Evolutionary conservation across 2,113 vertebrate genomes (phyloP), one percentile per base, ranked within the genome.

Genomic region (Phaetusa simplex): DNA sequence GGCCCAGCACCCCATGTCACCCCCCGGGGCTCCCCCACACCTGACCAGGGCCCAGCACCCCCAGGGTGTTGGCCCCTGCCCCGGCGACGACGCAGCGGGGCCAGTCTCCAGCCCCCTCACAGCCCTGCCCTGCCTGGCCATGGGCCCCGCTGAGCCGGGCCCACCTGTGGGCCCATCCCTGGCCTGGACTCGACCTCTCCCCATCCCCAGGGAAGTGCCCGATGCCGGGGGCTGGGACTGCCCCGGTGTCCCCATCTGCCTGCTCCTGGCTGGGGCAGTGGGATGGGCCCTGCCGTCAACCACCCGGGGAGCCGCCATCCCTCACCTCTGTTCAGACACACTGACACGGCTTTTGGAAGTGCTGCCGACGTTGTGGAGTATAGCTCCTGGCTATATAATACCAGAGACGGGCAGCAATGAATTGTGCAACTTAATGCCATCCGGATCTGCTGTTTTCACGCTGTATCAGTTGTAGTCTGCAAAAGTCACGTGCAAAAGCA

Each of bases 111-210:
- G 40, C 34, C 52, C 29, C 76, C 76, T 1, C 3, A 14, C 19
- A 47, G 61, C 55, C 40, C 32, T 19, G 27, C 13, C 27, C 23
- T 58, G 29, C 61, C n/a, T 0, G 0, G 30, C 61, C 27, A 6
- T 3, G 8, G 15, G 26, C 9, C 14, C n/a, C 34, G 16, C n/a
- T 2, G 2, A 36, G 71, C 32, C 3, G 2, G 36, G 42, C 27
- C 27, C 17, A 19, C 22, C 19, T 9, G 8, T 0, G 0, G 12
- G 17, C 12, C 27, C 38, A 29, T 2, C 2, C 22, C 22, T 19
- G 15, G 1, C 66, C 40, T 10, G 4, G 9, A 14, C 38, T 34
- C 13, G 4, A 11, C 67, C 45, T 1, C 1, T 20, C 30, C 17
- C 53, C 4, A 0, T 29, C 27, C 36, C 76, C 22, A n/a, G 26